Evolutionary conservation across 2,888 invertebrate species (phyloP), one percentile per base, ranked within the genome.

Genomic region (Odontomyia ornata): DNA sequence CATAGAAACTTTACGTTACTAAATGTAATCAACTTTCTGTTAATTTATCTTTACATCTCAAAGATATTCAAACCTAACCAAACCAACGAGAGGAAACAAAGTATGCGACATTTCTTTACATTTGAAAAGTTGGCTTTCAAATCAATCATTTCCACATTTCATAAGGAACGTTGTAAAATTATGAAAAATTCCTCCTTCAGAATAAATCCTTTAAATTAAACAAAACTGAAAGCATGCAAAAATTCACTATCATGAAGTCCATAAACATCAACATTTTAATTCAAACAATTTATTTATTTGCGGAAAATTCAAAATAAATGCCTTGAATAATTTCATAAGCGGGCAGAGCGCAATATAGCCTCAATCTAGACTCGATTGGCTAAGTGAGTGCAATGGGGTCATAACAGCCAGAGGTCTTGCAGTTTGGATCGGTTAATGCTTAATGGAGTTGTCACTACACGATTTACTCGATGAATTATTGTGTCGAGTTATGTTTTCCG

Each of bases 401-500:
- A 60, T 11, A 57, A 30, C 52, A 30, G 60, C 60, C 36, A 73
- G 60, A 36, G 60, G 73, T 57, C 60, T 60, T 73, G 73, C 60
- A 73, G 73, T 36, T 60, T 27, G 73, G 27, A 69, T 69, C 69
- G 69, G 46, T 69, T 69, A 69, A 73, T 73, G 57, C 23, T 57
- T 73, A 73, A 73, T 73, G 73, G 73, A 73, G 73, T 73, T 73
- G 73, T 73, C 73, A 73, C 73, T 73, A 73, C 73, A 73, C 73
- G 73, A 73, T 73, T 73, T 73, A 73, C 57, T 57, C 60, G 60
- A 60, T 73, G 73, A 73, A 73, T 73, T 73, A 73, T 73, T 30
- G 23, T 57, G 11, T 52, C 56, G 28, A 56, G 52, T 36, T 52
- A 56, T 72, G 52, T 56, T 72, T 15, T 72, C 18, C 52, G n/a